Conservation (phyloP, 2,888 invertebrate genomes). For the Drosophila seclusa region DNA sequence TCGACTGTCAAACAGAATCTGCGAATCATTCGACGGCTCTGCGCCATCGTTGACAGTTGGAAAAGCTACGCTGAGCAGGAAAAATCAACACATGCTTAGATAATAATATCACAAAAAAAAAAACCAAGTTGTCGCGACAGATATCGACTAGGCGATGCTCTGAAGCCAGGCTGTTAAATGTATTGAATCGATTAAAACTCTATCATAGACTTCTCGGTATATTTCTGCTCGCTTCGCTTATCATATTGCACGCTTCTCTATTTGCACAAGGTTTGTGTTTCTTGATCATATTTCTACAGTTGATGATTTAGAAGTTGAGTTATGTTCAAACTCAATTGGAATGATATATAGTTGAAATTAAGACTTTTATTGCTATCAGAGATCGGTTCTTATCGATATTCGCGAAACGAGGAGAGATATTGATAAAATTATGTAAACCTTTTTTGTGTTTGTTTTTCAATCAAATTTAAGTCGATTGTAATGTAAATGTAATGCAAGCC, state of each 20-base stretch:
- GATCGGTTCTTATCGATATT: background rate
- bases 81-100: constrained; percentile 81
- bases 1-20: constrained; percentile 77
- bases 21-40: constrained; percentile 74
- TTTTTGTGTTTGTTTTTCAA: background rate
- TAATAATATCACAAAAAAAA: constrained; percentile 51
- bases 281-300: background rate
- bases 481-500: background rate
- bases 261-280: background rate
- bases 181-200: background rate
- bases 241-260: background rate
- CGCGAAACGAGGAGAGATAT: background rate
- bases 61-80: constrained; percentile 70
- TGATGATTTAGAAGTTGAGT: background rate
- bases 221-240: background rate
- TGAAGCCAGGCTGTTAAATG: background rate
- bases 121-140: background rate
- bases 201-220: background rate
- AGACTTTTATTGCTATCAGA: background rate
- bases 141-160: constrained; percentile 20
- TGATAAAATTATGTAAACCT: background rate
- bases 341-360: background rate
- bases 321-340: too few relatives aligned
- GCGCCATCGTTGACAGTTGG: constrained; percentile 72
- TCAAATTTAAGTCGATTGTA: background rate